These are phyloP conservation scores for Aythya fuligula DNA, from an alignment of 2,797 vertebrate species.

Conservation along the genomic window DNA sequence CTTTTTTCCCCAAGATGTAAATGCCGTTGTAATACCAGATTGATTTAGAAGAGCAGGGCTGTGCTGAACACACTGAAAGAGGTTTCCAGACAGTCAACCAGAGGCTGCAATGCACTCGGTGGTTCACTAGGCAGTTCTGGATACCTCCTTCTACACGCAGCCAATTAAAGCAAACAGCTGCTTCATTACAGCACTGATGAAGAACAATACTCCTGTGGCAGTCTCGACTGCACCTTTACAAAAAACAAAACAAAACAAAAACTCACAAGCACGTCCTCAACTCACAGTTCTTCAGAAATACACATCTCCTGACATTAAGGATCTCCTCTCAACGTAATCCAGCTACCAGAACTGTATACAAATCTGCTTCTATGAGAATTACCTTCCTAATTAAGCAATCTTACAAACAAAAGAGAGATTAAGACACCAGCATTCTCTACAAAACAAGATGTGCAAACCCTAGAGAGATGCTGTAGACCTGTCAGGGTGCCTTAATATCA, in stretches of 20 bases:
- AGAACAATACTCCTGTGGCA: background rate
- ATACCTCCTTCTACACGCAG: background rate
- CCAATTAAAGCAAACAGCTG: background rate
- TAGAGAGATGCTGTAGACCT: background rate
- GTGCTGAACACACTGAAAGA: background rate
- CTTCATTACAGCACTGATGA: conserved; percentile 1
- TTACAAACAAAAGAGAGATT: background rate
- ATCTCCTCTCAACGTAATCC: background rate
- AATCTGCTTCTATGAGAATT: background rate
- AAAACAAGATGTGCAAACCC: background rate
- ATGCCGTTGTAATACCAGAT: background rate
- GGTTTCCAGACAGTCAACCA: background rate
- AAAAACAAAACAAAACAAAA: background rate
- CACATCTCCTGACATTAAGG: background rate
- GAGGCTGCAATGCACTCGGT: background rate
- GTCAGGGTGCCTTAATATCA: background rate
- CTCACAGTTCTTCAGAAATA: background rate
- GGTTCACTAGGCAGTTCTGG: background rate
- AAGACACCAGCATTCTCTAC: background rate
- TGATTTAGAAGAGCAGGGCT: background rate
- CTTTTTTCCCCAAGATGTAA: background rate
- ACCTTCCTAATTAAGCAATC: background rate
- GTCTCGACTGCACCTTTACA: background rate
- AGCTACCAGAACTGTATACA: background rate
- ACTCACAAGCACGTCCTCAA: background rate